Base-by-base conservation (phyloP, 2,797 vertebrate genomes). In the Pseudochaenichthys georgianus region DNA sequence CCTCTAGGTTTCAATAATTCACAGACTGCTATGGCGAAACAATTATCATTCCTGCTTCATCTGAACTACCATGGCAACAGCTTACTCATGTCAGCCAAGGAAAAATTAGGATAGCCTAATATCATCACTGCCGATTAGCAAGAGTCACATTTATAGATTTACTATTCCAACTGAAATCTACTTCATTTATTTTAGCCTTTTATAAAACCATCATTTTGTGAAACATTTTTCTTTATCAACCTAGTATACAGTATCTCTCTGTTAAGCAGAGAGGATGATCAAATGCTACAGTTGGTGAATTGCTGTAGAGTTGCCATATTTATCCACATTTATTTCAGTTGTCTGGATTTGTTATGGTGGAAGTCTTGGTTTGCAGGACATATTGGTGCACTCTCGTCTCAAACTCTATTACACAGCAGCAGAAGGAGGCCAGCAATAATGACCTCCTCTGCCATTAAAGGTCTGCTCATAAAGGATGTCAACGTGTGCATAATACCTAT, bases 21-120 rank as follows among this genome's bases (percentile, higher is more conserved):
- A 93, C 78, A 80, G 77, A 7, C 70, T 55, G 81, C 82, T 73
- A 66, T 57, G 62, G 81, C 52, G 74, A 80, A 87, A 89, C 80
- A 80, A 90, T 92, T 89, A 90, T 88, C 83, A 92, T 91, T 91
- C 84, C 83, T 77, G 58, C 83, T 87, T 87, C 83, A 86, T 91
- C 84, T 89, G 78, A 85, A 88, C 78, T 92, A 54, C 90, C 90
- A 90, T 92, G 89, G 90, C 90, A 93, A 93, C 92, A 85, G 85
- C 89, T 85, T 85, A 81, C 72, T 73, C 50, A 38, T 80, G 78
- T 73, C 63, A 55, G 42, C 41, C 65, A 69, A 67, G 4, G n/a
- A 42, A 57, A 45, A 50, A 38, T 28, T 28, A 28, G 12, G 21
- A 55, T 42, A 45, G 47, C 16, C 34, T 38, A 34, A 23, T 17